A percentile compares a stretch with the other conserved stretches of the same genome.
Evolutionary conservation across 2,797 vertebrate genomes (phyloP).

Genomic region (Pipistrellus pipistrellus): DNA sequence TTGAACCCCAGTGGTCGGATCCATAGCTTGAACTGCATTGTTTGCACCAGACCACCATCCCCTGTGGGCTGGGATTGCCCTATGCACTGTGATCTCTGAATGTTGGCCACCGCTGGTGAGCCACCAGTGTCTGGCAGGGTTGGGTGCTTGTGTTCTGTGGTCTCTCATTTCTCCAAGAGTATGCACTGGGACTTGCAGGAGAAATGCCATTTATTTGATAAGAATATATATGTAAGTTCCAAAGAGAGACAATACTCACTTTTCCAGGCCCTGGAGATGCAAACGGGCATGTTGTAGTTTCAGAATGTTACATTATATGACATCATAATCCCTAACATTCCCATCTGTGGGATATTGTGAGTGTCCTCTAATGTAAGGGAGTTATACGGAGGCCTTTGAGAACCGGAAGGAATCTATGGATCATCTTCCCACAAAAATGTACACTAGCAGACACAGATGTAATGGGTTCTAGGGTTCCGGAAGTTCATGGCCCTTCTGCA

Average conservation of each 20-base stretch:
- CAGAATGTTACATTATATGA: conserved; percentile 77
- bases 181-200: not conserved
- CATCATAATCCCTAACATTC: conserved; percentile 74
- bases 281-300: conserved; percentile 35
- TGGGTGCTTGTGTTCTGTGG: not conserved
- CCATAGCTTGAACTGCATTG: not conserved
- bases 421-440: not conserved
- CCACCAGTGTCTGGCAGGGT: not conserved
- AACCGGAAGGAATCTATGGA: not conserved
- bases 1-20: not conserved
- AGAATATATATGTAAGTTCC: not conserved
- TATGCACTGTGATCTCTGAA: not conserved
- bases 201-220: not conserved
- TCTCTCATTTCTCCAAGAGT: conserved; percentile 23
- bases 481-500: not conserved
- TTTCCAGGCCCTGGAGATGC: conserved; percentile 59
- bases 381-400: not conserved
- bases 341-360: not conserved
- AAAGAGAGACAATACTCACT: conserved; percentile 73
- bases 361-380: conserved; percentile 1
- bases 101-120: not conserved
- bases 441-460: not conserved
- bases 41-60: not conserved
- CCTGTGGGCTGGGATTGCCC: accelerated
- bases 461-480: not conserved